These are phyloP conservation scores for Cinclus cinclus DNA, from an alignment of 2,113 vertebrate species.

Conservation along the genomic window DNA sequence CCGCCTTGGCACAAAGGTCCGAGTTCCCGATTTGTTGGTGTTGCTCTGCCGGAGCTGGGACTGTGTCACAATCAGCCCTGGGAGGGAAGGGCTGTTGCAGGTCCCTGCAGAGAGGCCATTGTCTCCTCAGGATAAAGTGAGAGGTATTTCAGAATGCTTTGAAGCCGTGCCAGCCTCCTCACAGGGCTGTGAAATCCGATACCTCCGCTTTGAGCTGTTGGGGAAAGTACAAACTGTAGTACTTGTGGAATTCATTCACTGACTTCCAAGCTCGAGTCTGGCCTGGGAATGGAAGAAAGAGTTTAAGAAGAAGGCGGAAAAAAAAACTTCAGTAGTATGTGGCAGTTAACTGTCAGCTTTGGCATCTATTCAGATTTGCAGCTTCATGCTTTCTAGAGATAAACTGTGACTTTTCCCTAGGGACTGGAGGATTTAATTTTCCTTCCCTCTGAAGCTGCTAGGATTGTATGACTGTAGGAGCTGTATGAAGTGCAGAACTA, in stretches of 20 bases:
- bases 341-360: slow-evolving; percentile 58
- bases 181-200: slow-evolving; percentile 74
- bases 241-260: slow-evolving; percentile 80
- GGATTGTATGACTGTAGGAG: slow-evolving; percentile 11
- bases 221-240: slow-evolving; percentile 73
- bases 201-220: slow-evolving; percentile 69
- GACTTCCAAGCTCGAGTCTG: slow-evolving; percentile 69
- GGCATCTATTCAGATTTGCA: slow-evolving; percentile 63
- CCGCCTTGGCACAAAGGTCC: not conserved
- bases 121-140: slow-evolving; percentile 71
- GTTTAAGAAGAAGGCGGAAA: not conserved
- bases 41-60: not conserved
- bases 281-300: slow-evolving; percentile 53
- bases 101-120: slow-evolving; percentile 48
- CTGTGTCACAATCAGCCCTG: not conserved
- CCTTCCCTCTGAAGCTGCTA: slow-evolving; percentile 25
- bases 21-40: not conserved
- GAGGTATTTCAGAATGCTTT: slow-evolving; percentile 75
- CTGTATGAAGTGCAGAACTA: slow-evolving; percentile 12
- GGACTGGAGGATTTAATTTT: slow-evolving; percentile 59
- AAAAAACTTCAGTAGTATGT: slow-evolving; percentile 3
- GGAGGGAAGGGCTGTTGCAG: not conserved
- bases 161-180: slow-evolving; percentile 75
- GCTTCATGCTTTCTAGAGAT: slow-evolving; percentile 70
- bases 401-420: slow-evolving; percentile 68